Evolutionary conservation across 2,113 vertebrate genomes (phyloP).

Genomic region (Nycticebus coucang): DNA sequence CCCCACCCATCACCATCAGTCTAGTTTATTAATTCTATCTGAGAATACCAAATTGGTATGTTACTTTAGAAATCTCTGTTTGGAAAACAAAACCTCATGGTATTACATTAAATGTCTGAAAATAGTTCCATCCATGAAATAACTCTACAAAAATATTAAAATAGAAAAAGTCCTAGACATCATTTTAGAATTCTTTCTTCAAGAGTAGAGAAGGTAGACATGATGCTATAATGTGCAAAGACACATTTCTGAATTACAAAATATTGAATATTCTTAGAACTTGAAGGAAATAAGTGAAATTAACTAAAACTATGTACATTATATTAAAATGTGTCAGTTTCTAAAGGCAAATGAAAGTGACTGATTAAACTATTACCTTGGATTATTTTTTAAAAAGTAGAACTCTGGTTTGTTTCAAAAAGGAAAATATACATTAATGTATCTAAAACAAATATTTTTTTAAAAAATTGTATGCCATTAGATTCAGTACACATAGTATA

Average conservation of each 20-base stretch:
- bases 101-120: background rate
- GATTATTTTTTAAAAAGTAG: background rate
- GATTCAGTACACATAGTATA: background rate
- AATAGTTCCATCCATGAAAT: background rate
- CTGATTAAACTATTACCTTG: rapidly evolving
- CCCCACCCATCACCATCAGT: background rate
- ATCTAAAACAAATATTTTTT: background rate
- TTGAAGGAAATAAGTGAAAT: background rate
- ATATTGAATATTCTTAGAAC: background rate
- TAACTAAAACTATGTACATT: background rate
- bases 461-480: background rate
- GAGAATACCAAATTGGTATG: background rate
- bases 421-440: background rate
- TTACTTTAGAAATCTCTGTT: background rate
- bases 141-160: background rate
- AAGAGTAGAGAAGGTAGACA: background rate
- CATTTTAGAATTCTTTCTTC: background rate
- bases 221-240: background rate
- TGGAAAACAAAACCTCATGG: background rate
- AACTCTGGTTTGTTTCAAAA: background rate
- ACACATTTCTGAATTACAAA: background rate
- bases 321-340: background rate
- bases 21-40: background rate
- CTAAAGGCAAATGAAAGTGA: background rate
- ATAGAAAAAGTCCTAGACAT: rapidly evolving